Evolutionary conservation across 2,888 invertebrate species (phyloP), one percentile per base, ranked within the genome.

Genomic region (Dyspetes luteomarginatus): DNA sequence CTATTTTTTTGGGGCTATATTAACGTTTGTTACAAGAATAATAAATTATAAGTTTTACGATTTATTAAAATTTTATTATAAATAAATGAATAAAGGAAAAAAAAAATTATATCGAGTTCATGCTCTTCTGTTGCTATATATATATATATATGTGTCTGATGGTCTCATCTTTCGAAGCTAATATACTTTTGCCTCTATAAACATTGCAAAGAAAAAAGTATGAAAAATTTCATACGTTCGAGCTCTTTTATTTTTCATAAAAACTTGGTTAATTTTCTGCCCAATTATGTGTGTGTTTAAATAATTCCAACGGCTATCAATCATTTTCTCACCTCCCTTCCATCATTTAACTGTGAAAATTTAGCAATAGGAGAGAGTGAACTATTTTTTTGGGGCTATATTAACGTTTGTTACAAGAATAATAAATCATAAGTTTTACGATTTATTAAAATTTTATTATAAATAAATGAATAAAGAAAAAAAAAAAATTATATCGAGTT

Each of bases 31-130:
- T 0, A 12, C 19, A 5, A 15, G 26, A 2, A n/a, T 9, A 28
- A 69, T 56, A 69, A 69, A 69, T 69, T 56, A 43, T 15, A 22
- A 15, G 4, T 68, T 43, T 19, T 52, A 5, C 22, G 2, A 55
- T 12, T 12, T 26, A 55, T 55, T 55, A 12, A 5, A 12, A 56
- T n/a, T 28, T 9, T 24, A 19, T n/a, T 1, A 28, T 28, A 15
- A 26, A 28, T 28, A 56, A 56, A 5, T 22, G 52, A 64, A 73
- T 64, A 36, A 48, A 55, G 52, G 41, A 67, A 52, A 69, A 75
- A 5, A 69, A 69, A 48, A 73, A n/a, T 68, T 41, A 56, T 67
- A 52, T 64, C 28, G 48, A 56, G 50, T 81, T 81, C 74, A 76
- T 69, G 36, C 36, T 60, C 7, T 17, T 60, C 15, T 15, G 52